These are phyloP conservation scores for Grallaria varia DNA, from an alignment of 2,113 vertebrate species.

Conservation along the genomic window DNA sequence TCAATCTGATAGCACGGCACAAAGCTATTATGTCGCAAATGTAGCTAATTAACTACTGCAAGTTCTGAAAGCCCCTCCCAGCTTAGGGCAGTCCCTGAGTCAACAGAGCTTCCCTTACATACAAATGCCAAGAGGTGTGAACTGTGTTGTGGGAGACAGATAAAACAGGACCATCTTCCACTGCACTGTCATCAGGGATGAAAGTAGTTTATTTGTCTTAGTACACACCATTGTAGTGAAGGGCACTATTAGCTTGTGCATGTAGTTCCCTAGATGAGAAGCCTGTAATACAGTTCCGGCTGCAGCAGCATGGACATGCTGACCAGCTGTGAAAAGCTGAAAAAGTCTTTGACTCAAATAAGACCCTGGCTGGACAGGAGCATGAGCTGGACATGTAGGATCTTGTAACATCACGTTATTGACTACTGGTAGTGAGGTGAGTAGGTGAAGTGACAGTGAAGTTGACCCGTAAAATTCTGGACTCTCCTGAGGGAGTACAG, in stretches of 20 bases:
- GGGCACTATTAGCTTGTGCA: background rate
- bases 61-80: background rate
- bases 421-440: background rate
- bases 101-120: background rate
- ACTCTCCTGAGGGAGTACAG: background rate
- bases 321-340: background rate
- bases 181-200: background rate
- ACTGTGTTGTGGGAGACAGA: background rate
- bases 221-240: background rate
- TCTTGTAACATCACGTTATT: background rate
- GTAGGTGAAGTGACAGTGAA: background rate
- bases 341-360: background rate
- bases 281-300: background rate
- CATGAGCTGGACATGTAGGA: background rate
- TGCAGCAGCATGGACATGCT: background rate
- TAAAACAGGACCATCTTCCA: background rate
- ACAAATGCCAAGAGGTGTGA: background rate
- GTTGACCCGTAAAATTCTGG: background rate
- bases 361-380: background rate
- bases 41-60: background rate
- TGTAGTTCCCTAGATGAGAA: background rate
- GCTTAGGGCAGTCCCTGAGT: background rate
- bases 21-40: fast-evolving
- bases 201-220: background rate
- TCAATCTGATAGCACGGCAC: background rate